These are phyloP conservation scores for Leucoraja erinaceus DNA, from an alignment of 2,113 vertebrate species.

Conservation along the genomic window DNA sequence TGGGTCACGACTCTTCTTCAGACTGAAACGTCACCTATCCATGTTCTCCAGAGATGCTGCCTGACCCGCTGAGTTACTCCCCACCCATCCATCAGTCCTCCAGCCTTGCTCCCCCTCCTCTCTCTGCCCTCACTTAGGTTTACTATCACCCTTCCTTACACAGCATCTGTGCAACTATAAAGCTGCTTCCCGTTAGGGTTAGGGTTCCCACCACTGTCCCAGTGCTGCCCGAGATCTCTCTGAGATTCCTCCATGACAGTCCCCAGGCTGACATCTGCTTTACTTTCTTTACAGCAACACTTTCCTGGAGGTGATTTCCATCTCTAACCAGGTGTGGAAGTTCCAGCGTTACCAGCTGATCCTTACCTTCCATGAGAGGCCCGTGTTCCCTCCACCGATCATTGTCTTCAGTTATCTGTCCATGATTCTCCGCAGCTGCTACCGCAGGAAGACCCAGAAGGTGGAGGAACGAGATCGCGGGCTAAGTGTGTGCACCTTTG, in stretches of 20 bases:
- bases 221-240: background rate
- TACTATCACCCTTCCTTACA: too few species aligned
- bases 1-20: too few species aligned
- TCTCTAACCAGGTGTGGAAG: constrained; percentile 98
- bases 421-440: constrained; percentile 71
- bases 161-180: too few species aligned
- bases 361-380: constrained; percentile 94
- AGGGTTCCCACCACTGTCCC: background rate
- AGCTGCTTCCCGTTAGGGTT: background rate
- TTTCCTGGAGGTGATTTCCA: constrained; percentile 95
- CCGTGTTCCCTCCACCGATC: constrained; percentile 89
- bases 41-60: too few species aligned
- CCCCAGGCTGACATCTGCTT: background rate
- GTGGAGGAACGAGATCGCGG: constrained; percentile 86
- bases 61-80: too few species aligned
- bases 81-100: background rate
- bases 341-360: constrained; percentile 96
- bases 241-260: background rate
- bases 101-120: background rate
- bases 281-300: constrained; percentile 72
- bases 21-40: too few species aligned
- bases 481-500: constrained; percentile 65
- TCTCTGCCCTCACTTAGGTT: too few species aligned
- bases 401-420: constrained; percentile 92
- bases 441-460: constrained; percentile 65